Base-by-base conservation (phyloP, 2,888 invertebrate species). In the Apamea epomidion region DNA sequence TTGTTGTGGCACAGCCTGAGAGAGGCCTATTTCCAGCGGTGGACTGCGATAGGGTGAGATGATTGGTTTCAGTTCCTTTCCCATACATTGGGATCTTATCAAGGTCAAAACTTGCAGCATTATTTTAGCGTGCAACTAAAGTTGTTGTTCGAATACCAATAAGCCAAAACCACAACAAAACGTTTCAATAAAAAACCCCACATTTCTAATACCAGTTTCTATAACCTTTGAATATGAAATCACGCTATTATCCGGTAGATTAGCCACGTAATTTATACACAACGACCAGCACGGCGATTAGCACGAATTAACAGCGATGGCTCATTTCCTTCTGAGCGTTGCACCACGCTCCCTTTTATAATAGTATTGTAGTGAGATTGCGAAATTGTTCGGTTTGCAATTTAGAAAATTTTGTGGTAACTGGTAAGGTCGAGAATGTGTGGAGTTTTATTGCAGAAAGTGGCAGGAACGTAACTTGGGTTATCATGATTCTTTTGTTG, bases 201-300 rank as follows among this genome's bases (percentile, higher is more conserved):
- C 81, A 42, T 81, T 71, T 71, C 37, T 18, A 71, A 48, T 21
- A 48, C 64, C 74, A 45, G 80, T 80, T 80, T 80, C 80, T 75
- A 64, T 76, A 82, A 76, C 80, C 82, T 80, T 80, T 58, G 82
- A 10, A 18, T 82, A 76, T 58, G 80, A 82, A 80, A 82, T 48
- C 82, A 10, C 10, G 37, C 29, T 25, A 82, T 80, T 80, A 64
- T 75, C 54, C 82, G 82, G 64, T 82, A 82, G 64, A 80, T 80
- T 80, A 80, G 64, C 54, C 64, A 65, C 82, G 45, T 65, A 80
- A 79, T 62, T 74, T 74, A 80, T 58, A 58, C 37, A 29, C 18
- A 48, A 37, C 37, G 29, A 16, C 78, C 21, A 42, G 42, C 37
- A 6, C 42, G 18, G 37, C 18, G 64, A 51, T 77, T 42, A 77